Evolutionary conservation across 2,113 vertebrate species (phyloP).

Genomic region (Telmatochromis brichardi): DNA sequence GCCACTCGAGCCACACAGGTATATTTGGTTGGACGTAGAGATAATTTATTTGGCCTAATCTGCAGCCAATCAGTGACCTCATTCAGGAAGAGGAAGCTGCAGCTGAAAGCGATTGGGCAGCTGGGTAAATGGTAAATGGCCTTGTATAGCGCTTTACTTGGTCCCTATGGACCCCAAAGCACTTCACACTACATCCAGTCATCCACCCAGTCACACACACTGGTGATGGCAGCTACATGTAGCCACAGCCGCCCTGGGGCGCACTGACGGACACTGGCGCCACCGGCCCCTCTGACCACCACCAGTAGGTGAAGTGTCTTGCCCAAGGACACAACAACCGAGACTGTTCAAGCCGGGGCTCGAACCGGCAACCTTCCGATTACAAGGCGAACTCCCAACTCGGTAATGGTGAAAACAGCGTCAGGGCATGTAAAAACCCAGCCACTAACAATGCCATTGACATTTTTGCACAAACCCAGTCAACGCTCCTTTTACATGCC

Average conservation of each 20-base stretch:
- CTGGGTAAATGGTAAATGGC: neutral
- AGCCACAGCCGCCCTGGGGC: neutral
- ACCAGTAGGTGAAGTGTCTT: neutral
- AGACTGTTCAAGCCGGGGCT: accelerated
- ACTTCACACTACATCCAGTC: neutral
- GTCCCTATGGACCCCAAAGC: neutral
- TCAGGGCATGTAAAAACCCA: too few species aligned
- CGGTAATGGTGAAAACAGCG: too few species aligned
- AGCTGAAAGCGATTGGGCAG: neutral
- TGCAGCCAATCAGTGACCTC: neutral
- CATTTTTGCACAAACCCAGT: too few species aligned
- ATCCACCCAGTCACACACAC: neutral
- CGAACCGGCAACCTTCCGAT: accelerated
- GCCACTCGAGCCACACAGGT: neutral
- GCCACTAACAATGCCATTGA: too few species aligned
- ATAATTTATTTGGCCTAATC: neutral
- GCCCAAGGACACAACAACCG: neutral
- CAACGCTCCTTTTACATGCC: too few species aligned
- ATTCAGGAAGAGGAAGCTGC: neutral
- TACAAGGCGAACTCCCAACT: accelerated
- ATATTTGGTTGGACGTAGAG: neutral
- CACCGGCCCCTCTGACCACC: neutral
- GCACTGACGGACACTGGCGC: neutral
- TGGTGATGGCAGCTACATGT: accelerated
- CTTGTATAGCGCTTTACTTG: accelerated